Conservation (phyloP, 2,888 invertebrate genomes). For the Drosophila mimetica region DNA sequence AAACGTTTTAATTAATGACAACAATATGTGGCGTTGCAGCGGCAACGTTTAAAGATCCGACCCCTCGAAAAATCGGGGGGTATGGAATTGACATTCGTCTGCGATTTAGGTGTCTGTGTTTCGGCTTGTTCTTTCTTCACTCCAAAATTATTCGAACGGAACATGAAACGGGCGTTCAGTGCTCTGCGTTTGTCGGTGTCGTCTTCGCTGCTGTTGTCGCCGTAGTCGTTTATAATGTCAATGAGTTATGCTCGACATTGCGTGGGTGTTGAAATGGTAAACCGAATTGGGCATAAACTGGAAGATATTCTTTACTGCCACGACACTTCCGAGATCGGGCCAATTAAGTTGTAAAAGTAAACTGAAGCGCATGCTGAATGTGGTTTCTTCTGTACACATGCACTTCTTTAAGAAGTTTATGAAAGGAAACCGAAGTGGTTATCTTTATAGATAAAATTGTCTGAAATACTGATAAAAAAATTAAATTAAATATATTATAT, state of each 20-base stretch:
- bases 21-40: conserved; percentile 76
- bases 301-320: conserved; percentile 13
- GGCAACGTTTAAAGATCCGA: conserved; percentile 46
- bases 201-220: conserved; percentile 18
- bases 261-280: conserved; percentile 65
- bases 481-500: no score
- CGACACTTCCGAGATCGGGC: conserved; percentile 16
- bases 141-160: conserved; percentile 62
- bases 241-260: conserved; percentile 65
- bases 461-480: no score
- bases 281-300: conserved; percentile 43
- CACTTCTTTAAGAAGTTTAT: not conserved
- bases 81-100: conserved; percentile 58
- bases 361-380: not conserved
- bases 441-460: no score
- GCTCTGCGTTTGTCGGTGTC: conserved; percentile 51
- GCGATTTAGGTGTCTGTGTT: conserved; percentile 46
- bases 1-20: conserved; percentile 80
- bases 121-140: conserved; percentile 7
- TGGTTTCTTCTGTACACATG: not conserved
- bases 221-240: conserved; percentile 58
- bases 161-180: conserved; percentile 50
- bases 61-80: conserved; percentile 25
- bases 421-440: no score
- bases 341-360: conserved; percentile 33